Evolutionary conservation across 2,797 vertebrate species (phyloP).

Genomic region (Pyrocephalus nanus): DNA sequence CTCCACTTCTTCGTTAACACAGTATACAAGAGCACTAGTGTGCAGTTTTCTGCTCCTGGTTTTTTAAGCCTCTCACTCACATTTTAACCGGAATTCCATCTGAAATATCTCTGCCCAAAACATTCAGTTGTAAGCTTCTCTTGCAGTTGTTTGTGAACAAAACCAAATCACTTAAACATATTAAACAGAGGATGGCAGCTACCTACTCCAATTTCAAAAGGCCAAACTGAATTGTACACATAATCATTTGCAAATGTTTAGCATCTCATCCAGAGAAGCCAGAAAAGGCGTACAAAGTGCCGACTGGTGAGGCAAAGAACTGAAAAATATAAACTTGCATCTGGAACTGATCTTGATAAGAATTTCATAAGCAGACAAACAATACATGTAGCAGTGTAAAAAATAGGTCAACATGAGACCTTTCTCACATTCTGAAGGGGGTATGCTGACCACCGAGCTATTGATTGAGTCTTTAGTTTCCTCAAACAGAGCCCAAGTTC

Average conservation of each 20-base stretch:
- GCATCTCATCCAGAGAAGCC: background rate
- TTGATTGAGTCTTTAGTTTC: background rate
- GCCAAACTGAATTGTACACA: background rate
- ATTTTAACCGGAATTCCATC: background rate
- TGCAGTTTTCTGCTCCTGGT: background rate
- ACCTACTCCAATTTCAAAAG: background rate
- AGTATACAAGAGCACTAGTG: background rate
- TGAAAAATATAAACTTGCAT: background rate
- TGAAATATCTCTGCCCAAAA: background rate
- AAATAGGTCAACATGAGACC: background rate
- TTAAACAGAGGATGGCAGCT: background rate
- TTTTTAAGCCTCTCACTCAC: background rate
- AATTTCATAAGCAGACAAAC: slow-evolving; percentile 12
- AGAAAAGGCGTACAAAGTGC: background rate
- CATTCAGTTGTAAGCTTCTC: background rate
- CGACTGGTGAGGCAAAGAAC: background rate
- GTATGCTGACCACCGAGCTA: background rate
- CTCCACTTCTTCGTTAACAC: background rate
- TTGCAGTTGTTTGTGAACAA: background rate
- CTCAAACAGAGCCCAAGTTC: background rate
- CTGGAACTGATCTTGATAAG: slow-evolving; percentile 9
- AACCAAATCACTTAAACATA: background rate
- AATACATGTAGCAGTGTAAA: background rate
- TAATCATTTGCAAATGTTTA: background rate
- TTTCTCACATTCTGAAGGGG: background rate